phyloP scores from a whole-genome alignment of 2,113 vertebrate species.

The Eleginops maclovinus region DNA sequence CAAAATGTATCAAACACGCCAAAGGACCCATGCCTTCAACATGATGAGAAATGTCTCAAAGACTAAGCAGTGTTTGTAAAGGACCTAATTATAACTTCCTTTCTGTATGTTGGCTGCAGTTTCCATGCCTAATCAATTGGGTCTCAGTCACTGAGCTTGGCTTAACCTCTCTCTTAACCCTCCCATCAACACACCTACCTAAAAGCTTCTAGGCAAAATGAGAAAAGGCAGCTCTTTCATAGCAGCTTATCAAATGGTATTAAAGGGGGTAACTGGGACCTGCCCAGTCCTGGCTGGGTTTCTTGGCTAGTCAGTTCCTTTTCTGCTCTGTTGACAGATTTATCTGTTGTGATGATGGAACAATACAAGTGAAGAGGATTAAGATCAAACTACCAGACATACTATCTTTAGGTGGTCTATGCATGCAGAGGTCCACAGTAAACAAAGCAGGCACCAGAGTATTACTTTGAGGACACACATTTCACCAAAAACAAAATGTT shows the following conservation, averaged over 20 bases:
- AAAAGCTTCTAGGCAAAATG: conserved; percentile 63
- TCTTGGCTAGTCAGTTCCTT: conserved; percentile 48
- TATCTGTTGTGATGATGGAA: conserved; percentile 71
- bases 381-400: conserved; percentile 55
- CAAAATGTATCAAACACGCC: conserved; percentile 58
- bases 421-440: conserved; percentile 30
- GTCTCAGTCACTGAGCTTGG: conserved; percentile 54
- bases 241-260: conserved; percentile 79
- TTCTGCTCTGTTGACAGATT: conserved; percentile 76
- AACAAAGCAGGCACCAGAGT: conserved; percentile 27
- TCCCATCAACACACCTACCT: conserved; percentile 71
- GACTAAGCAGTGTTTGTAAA: conserved; percentile 28
- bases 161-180: conserved; percentile 69
- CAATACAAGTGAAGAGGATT: conserved; percentile 60
- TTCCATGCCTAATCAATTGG: conserved; percentile 73
- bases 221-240: conserved; percentile 74
- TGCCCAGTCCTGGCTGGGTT: conserved; percentile 69
- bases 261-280: conserved; percentile 67
- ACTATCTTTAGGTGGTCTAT: conserved; percentile 51
- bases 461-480: conserved; percentile 8
- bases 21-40: conserved; percentile 51
- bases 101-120: conserved; percentile 24
- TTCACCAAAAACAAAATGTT: conserved; percentile 14
- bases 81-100: conserved; percentile 44
- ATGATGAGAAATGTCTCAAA: conserved; percentile 59